Base-by-base conservation (phyloP, 2,797 vertebrate species). In the Odontamblyopus rebecca region DNA sequence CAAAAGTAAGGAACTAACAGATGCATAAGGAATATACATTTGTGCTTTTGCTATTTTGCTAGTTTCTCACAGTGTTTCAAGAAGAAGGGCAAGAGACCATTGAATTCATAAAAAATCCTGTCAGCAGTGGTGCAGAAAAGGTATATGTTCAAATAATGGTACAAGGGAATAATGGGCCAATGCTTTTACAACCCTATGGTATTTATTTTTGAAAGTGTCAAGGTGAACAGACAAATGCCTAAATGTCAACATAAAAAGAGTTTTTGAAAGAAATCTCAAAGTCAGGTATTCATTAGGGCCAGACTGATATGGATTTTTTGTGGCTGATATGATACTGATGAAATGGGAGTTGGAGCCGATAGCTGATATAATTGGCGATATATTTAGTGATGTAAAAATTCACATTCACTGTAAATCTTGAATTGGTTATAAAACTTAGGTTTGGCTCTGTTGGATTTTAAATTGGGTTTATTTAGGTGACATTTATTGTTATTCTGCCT, bases 1-100 rank as follows among this genome's bases (percentile, higher is more conserved):
- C 44, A 83, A 76, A 51, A 84, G 78, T 79, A 61, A 68, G 75
- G 84, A 74, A 77, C 67, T 82, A 73, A 84, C 71, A 74, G 77
- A 53, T 73, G 75, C 75, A 79, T 67, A 61, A 75, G 72, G 67
- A 65, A 66, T 59, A 41, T 70, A 72, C 0, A 0, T 80, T 68
- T 62, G 74, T 56, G 74, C 54, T 67, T 63, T 38, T 38, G 35
- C 35, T 8, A 38, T 38, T 35, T 56, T 68, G 70, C 72, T 41
- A 19, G 19, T 38, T 62, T 26, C 60, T 76, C 70, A 68, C 77
- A 75, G 62, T 38, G 27, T 78, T 78, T 79, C 72, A 72, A 35
- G 71, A 27, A 27, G 48, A 51, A 74, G 75, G 41, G 78, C 64
- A 2, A 1, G 54, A 2, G 61, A 50, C 61, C 53, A 65, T 65